Base-by-base conservation (phyloP, 2,113 vertebrate genomes). In the Oncorhynchus clarkii region DNA sequence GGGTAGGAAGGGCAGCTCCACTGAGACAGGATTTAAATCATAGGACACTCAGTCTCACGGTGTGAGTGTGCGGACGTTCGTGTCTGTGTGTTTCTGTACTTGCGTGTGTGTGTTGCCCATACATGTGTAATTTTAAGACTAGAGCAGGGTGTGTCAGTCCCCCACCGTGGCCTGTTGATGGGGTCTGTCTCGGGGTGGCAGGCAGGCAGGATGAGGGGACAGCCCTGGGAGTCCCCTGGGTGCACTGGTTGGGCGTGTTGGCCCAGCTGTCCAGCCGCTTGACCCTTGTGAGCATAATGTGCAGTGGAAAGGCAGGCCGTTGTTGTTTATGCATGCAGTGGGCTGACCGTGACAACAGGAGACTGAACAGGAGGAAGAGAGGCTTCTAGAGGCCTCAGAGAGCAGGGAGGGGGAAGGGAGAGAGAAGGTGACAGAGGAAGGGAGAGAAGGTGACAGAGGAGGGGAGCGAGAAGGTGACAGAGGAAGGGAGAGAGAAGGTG, bases 201-300 rank as follows among this genome's bases (percentile, higher is more conserved):
- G 59, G 70, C 39, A 45, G 39, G 39, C 69, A 67, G 49, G 26
- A 73, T 22, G 26, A 68, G 71, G 73, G 75, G 71, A 6, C 71
- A 7, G 22, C 59, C 14, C 65, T 70, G 49, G 74, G 67, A 45
- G 62, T 77, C 68, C 79, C 76, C 49, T 31, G 67, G 26, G 73
- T 72, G 76, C 72, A 11, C 51, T 8, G 70, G 7, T 62, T 64
- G 29, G 51, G 39, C 18, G 22, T 80, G 70, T 80, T 73, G 62
- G 69, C 69, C 75, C 77, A 80, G 75, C 82, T 84, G 85, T 80
- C 80, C 60, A 67, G 49, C 73, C 57, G 24, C 74, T 76, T 80
- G 73, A 81, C 81, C 77, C 78, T 16, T 31, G n/a, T 71, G 34
- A 78, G n/a, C 78, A 75, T 78, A 66, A 66, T 80, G 79, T 45